Evolutionary conservation across 2,888 invertebrate species (phyloP), one percentile per base, ranked within the genome.

Genomic region (Tetragonisca angustula): DNA sequence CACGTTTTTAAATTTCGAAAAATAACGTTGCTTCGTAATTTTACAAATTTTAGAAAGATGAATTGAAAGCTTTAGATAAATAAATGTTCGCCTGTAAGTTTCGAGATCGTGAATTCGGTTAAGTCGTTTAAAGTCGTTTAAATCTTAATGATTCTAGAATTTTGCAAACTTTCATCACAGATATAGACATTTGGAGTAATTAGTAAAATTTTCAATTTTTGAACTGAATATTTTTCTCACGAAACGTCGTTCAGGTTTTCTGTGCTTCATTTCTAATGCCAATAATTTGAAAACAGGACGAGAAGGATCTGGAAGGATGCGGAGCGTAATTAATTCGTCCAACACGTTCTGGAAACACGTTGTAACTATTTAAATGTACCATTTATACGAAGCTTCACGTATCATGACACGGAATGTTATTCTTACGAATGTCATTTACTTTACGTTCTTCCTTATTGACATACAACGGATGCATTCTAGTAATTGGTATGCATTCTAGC

Each of bases 401-500:
- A 86, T 69, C 80, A 72, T 79, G 86, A 54, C 74, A 70, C 75
- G 76, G 68, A 62, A 79, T 73, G 68, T 77, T 77, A 83, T 84
- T 84, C 80, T 77, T 59, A 59, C 56, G 56, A 24, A 59, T n/a
- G 56, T 59, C 15, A 61, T 72, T 84, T 77, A 73, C 84, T 81
- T 81, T 75, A 78, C 75, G 87, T 78, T 86, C 88, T 86, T 88
- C 79, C 87, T 88, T 88, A 70, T 88, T 86, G 88, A 70, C 79
- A 81, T 81, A 81, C 87, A 86, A 77, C 77, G 81, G 82, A 88
- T 84, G 86, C 79, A 86, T 88, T 81, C 80, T 84, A 76, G 88
- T 68, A 75, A 88, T 88, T 84, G 88, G 88, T 88, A 88, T 88
- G 88, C 88, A 88, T 88, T 84, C 86, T 87, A 77, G 70, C 75